Conservation (phyloP, 2,888 invertebrate species). For the Cephalotes varians region DNA sequence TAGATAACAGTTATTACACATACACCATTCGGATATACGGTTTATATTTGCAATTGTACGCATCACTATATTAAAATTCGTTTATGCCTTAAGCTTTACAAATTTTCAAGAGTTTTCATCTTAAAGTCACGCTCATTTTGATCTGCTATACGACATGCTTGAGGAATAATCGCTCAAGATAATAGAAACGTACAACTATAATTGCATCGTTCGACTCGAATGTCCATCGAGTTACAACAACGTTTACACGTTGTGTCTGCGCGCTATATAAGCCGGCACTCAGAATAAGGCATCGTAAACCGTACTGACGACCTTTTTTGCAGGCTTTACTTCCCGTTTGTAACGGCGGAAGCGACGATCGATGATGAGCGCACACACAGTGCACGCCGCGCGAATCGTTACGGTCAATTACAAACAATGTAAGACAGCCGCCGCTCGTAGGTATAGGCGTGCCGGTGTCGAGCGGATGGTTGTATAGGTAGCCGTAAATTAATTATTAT, state of each 20-base stretch:
- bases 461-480: slow-evolving; percentile 31
- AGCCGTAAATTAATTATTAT: slow-evolving; percentile 72
- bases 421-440: slow-evolving; percentile 52
- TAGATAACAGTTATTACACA: too few species aligned
- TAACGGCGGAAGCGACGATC: slow-evolving; percentile 55
- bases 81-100: background rate
- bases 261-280: slow-evolving; percentile 46
- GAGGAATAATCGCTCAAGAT: slow-evolving; percentile 44
- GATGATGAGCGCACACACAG: slow-evolving; percentile 45
- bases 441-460: slow-evolving; percentile 48
- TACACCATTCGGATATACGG: too few species aligned
- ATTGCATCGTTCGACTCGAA: slow-evolving; percentile 47
- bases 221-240: slow-evolving; percentile 32
- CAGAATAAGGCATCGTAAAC: slow-evolving; percentile 55
- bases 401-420: slow-evolving; percentile 74
- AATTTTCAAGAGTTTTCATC: slow-evolving; percentile 14
- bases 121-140: background rate
- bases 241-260: slow-evolving; percentile 50
- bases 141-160: background rate
- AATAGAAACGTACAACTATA: slow-evolving; percentile 51
- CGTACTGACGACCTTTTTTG: slow-evolving; percentile 49
- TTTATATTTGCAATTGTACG: background rate
- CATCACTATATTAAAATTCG: background rate
- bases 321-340: slow-evolving; percentile 51
- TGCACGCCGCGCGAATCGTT: slow-evolving; percentile 59